Evolutionary conservation across 2,113 vertebrate species (phyloP).

Genomic region (Isichthys henryi): DNA sequence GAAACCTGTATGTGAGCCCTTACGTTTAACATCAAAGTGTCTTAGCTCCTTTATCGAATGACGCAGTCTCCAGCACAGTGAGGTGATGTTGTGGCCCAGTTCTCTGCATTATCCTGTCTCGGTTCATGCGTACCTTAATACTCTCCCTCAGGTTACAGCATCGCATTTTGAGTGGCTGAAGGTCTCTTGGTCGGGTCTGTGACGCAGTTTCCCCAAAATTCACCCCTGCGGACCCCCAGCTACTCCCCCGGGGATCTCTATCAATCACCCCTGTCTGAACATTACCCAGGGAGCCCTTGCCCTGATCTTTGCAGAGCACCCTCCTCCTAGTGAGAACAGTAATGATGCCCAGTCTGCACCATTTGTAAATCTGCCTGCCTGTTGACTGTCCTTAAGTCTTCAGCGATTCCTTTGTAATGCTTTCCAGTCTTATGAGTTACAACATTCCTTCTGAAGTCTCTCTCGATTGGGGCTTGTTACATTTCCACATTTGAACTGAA

Average conservation of each 20-base stretch:
- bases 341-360: background rate
- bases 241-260: background rate
- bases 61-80: background rate
- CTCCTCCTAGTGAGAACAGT: background rate
- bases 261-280: background rate
- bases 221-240: background rate
- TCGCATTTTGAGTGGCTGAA: background rate
- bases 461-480: background rate
- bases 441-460: background rate
- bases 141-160: background rate
- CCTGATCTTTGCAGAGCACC: background rate
- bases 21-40: background rate
- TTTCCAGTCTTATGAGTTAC: background rate
- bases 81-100: background rate
- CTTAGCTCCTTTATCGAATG: background rate
- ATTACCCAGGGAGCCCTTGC: background rate
- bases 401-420: background rate
- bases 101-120: background rate
- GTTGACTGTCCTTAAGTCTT: background rate
- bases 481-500: background rate
- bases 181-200: background rate
- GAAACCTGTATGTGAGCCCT: background rate
- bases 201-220: background rate
- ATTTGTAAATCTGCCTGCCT: background rate
- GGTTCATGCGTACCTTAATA: background rate